Evolutionary conservation across 2,797 vertebrate species (phyloP), one percentile per base, ranked within the genome.

Genomic region (Muscicapa comitata): DNA sequence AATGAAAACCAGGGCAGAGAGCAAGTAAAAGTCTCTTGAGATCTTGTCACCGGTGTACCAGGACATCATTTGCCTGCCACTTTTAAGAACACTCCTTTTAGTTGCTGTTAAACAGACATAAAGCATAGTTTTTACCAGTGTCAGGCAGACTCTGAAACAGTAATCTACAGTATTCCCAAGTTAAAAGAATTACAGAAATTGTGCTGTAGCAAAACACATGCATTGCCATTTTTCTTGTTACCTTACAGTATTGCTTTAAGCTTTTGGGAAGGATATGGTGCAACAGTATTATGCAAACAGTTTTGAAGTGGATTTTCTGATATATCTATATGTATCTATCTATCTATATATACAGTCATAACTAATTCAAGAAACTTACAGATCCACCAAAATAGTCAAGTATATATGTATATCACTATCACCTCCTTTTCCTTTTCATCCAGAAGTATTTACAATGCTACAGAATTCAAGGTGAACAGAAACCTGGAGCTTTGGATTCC

Each of bases 81-180:
- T 67, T 87, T 82, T 70, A 71, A 5, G 13, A 73, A 24, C n/a
- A 53, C 7, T 25, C 33, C 14, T 89, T 79, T 85, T 43, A 42
- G 68, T 42, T 63, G n/a, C 13, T 85, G 18, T 79, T 88, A 88
- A 76, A 35, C 7, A 90, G 63, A 59, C 11, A 45, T 3, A 86
- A 73, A 86, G 3, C 12, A 43, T 8, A 20, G 3, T 11, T 88
- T 66, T 91, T 14, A 35, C 35, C 17, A 51, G 19, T 66, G 47
- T 28, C 45, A 78, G 10, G n/a, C 21, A 84, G 26, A 59, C 5
- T 62, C 65, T 73, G 51, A 71, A 93, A 59, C 4, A 31, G 3
- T 50, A 55, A 42, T 54, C 17, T 63, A 26, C 1, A 0, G n/a
- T 31, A 57, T 33, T 6, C 16, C 7, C 43, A 70, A 33, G 0